These are phyloP conservation scores for Tangara arthus DNA, from an alignment of 2,797 vertebrate genomes.

Conservation along the genomic window DNA sequence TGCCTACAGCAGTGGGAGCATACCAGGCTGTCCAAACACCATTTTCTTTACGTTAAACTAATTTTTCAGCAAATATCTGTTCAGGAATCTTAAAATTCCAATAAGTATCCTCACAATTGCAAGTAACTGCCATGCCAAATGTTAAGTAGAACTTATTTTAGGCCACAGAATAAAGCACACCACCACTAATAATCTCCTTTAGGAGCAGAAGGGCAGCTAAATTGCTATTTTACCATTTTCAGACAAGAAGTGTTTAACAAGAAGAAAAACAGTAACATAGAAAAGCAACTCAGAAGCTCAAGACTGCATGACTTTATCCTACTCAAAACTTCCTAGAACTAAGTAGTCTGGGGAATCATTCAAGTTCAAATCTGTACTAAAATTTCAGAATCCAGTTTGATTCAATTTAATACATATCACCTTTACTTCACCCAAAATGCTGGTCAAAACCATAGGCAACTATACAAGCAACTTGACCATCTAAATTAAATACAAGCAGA, in stretches of 20 bases:
- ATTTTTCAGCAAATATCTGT: neutral
- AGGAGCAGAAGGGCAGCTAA: neutral
- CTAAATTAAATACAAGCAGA: neutral
- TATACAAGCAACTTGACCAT: neutral
- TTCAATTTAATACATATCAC: neutral
- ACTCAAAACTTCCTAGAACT: neutral
- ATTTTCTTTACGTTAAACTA: neutral
- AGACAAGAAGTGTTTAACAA: neutral
- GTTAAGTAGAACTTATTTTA: neutral
- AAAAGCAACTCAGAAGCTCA: neutral
- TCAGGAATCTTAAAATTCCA: neutral
- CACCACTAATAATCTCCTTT: neutral
- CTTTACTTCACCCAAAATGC: neutral
- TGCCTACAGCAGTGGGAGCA: neutral
- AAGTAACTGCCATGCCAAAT: neutral
- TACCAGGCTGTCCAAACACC: neutral
- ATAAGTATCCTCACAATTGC: neutral
- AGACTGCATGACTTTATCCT: neutral
- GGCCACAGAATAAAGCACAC: neutral
- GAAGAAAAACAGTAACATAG: neutral
- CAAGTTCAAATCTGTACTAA: neutral
- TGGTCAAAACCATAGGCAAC: neutral
- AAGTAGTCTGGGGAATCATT: neutral
- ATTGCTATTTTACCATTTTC: neutral
- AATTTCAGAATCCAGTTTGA: neutral